These are phyloP conservation scores for Julus scanicus DNA, from an alignment of 2,888 invertebrate genomes.

Conservation along the genomic window DNA sequence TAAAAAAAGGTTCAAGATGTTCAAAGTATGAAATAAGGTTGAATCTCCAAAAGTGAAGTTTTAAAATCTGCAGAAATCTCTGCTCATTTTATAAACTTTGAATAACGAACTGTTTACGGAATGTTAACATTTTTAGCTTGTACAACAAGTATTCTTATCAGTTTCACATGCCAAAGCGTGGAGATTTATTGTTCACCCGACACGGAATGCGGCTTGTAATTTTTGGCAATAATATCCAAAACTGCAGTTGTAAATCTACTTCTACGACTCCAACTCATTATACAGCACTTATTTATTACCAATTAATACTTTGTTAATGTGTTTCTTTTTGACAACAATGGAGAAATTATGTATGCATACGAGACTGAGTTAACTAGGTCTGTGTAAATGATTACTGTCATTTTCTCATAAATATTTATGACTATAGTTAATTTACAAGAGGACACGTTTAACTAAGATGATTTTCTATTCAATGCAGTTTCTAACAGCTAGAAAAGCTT, in stretches of 20 bases:
- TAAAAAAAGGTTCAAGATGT: too few species aligned
- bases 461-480: too few species aligned
- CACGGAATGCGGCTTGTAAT: neutral
- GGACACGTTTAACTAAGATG: neutral
- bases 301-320: neutral
- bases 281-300: slow-evolving; percentile 23
- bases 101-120: neutral
- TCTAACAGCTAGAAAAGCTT: too few species aligned
- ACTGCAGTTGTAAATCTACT: neutral
- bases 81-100: neutral
- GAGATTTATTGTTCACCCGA: neutral
- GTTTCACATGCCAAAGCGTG: slow-evolving; percentile 5
- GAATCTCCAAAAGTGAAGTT: neutral
- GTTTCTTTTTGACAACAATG: slow-evolving; percentile 15
- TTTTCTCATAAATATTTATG: neutral
- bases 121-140: neutral
- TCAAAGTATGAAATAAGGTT: too few species aligned
- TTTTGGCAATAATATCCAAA: neutral
- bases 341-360: slow-evolving; percentile 5
- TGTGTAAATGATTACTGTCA: neutral
- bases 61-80: neutral
- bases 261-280: slow-evolving; percentile 10
- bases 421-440: neutral
- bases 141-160: slow-evolving; percentile 31
- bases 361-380: neutral